Conservation (phyloP, 1,140 invertebrate species). For the Drosophila tristis region DNA sequence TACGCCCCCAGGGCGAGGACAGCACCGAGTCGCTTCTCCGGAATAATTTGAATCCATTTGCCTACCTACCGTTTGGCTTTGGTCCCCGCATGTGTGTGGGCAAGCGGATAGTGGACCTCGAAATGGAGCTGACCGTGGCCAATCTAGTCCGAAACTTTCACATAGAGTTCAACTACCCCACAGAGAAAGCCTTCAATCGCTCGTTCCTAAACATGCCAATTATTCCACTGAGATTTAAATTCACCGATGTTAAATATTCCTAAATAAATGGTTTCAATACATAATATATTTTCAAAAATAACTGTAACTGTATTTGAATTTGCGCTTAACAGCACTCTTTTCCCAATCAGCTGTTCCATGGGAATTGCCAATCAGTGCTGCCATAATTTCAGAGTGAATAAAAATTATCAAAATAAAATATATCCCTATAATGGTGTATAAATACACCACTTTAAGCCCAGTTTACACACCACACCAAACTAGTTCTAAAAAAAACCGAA, state of each 20-base stretch:
- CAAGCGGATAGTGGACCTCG: constrained; percentile 89
- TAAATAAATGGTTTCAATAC: not conserved
- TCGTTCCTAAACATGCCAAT: constrained; percentile 49
- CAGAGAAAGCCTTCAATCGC: constrained; percentile 49
- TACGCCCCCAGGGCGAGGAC: constrained; percentile 55
- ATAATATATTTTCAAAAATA: no score
- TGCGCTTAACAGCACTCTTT: not conserved
- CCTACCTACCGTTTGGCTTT: constrained; percentile 86
- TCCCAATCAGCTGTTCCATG: constrained; percentile 12
- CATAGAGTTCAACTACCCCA: constrained; percentile 84
- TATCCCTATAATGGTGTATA: no score
- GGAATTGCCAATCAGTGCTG: not conserved
- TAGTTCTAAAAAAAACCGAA: no score
- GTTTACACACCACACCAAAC: no score
- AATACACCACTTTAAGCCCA: no score
- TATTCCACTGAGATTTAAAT: constrained; percentile 67
- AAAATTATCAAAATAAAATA: no score
- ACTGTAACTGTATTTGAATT: not conserved
- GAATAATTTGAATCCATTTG: constrained; percentile 85
- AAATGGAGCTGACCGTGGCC: constrained; percentile 87
- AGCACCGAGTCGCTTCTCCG: constrained; percentile 55
- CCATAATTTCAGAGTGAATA: no score
- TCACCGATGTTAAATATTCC: constrained; percentile 60
- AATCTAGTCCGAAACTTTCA: constrained; percentile 86
- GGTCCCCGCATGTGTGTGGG: constrained; percentile 86